phyloP scores from a whole-genome alignment of 2,113 vertebrate species.

The Chaetodon trifascialis region DNA sequence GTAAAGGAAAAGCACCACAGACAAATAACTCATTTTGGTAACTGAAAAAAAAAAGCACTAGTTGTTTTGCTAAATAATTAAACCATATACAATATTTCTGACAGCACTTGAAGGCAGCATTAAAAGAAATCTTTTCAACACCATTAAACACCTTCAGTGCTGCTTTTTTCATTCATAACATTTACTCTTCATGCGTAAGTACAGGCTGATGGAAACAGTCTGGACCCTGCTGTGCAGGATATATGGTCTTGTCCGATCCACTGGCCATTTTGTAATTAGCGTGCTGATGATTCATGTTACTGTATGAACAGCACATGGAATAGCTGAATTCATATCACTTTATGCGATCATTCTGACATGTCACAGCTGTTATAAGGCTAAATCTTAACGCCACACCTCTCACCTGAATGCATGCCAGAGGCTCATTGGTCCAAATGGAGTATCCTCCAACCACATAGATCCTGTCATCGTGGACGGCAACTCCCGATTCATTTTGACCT shows the following conservation, averaged over 20 bases:
- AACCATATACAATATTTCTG: too few relatives aligned
- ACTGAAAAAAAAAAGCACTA: too few relatives aligned
- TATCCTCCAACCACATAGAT: slow-evolving; percentile 99
- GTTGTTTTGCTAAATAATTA: not conserved
- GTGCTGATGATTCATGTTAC: not conserved
- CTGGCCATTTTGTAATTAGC: not conserved
- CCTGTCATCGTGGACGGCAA: slow-evolving; percentile 94
- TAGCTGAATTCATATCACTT: not conserved
- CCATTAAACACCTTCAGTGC: not conserved
- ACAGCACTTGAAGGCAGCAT: not conserved
- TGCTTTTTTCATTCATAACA: not conserved
- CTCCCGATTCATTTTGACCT: slow-evolving; percentile 98
- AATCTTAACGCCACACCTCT: slow-evolving; percentile 54
- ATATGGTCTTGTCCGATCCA: not conserved
- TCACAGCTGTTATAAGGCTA: not conserved
- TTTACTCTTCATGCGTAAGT: not conserved
- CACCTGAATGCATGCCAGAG: slow-evolving; percentile 98
- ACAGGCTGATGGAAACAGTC: not conserved
- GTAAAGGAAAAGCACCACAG: not conserved
- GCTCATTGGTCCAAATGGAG: slow-evolving; percentile 99
- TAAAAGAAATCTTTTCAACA: not conserved
- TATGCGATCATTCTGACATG: slow-evolving; percentile 17
- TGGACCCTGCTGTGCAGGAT: not conserved
- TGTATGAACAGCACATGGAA: not conserved
- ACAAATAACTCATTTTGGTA: not conserved